Conservation (phyloP, 1,140 invertebrate species). For the Drosophila nannoptera region DNA sequence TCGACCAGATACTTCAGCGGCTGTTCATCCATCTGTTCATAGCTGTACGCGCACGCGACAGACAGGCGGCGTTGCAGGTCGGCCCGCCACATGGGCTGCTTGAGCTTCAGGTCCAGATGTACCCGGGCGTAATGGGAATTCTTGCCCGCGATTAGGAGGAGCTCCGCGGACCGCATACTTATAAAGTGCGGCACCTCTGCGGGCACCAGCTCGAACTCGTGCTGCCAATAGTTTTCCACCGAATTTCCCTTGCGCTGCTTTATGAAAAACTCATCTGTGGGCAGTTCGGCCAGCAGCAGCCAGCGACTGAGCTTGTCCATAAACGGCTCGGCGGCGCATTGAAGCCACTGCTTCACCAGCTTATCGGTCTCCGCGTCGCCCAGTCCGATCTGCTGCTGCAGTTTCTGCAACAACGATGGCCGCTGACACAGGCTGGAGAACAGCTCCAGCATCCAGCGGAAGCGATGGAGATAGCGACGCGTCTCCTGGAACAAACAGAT, state of each 20-base stretch:
- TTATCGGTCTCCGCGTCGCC: slow-evolving; percentile 4
- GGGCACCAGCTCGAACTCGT: slow-evolving; percentile 15
- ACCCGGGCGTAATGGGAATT: neutral
- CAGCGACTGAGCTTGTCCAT: slow-evolving; percentile 19
- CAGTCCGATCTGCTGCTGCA: slow-evolving; percentile 21
- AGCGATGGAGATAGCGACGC: neutral
- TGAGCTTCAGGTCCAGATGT: slow-evolving; percentile 3
- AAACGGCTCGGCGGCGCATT: slow-evolving; percentile 11
- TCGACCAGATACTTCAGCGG: slow-evolving; percentile 4
- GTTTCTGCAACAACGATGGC: slow-evolving; percentile 6
- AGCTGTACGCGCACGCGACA: neutral
- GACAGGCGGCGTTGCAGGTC: neutral
- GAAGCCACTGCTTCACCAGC: slow-evolving; percentile 32
- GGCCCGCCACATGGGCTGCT: neutral
- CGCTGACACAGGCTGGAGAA: neutral
- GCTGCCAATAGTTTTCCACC: slow-evolving; percentile 20
- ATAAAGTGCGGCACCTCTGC: slow-evolving; percentile 16
- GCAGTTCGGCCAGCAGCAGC: slow-evolving; percentile 23
- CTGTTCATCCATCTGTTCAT: neutral
- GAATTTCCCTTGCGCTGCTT: neutral
- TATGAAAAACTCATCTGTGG: slow-evolving; percentile 28
- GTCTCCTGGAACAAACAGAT: slow-evolving; percentile 16
- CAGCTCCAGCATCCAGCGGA: slow-evolving; percentile 34
- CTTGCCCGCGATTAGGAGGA: slow-evolving; percentile 31
- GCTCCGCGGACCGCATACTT: neutral